These are phyloP conservation scores for Isichthys henryi DNA, from an alignment of 2,113 vertebrate species.

Conservation along the genomic window DNA sequence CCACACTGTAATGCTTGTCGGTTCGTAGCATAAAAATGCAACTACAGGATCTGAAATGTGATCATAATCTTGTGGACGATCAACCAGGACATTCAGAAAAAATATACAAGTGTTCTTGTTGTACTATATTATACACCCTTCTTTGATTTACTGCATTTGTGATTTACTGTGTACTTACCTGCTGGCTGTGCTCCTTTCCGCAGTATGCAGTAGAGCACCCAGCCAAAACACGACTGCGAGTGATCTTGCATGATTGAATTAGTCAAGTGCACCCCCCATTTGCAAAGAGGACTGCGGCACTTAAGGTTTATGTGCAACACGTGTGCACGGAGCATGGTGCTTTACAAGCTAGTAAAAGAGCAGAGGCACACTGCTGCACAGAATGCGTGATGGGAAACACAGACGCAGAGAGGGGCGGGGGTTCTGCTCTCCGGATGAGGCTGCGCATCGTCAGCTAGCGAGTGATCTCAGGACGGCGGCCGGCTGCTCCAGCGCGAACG, in stretches of 20 bases:
- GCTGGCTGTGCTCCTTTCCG: not conserved
- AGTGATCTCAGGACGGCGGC: not conserved
- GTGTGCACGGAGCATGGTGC: not conserved
- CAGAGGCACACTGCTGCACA: not conserved
- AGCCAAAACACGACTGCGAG: not conserved
- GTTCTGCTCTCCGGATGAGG: not conserved
- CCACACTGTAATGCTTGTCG: not conserved
- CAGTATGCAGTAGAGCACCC: not conserved
- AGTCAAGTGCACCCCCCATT: not conserved
- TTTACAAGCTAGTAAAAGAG: not conserved
- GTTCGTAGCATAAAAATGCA: not conserved
- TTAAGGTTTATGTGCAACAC: not conserved
- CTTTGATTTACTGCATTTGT: not conserved
- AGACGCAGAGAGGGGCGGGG: not conserved
- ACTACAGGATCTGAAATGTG: not conserved
- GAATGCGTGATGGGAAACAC: not conserved
- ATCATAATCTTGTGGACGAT: not conserved
- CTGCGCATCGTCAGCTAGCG: not conserved
- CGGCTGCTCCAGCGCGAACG: not conserved
- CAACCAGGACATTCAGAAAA: not conserved
- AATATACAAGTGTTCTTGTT: not conserved
- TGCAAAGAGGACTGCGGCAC: not conserved
- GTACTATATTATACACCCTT: not conserved
- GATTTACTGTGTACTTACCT: not conserved
- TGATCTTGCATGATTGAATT: not conserved